These are phyloP conservation scores for Ispidina picta DNA, from an alignment of 2,797 vertebrate genomes.

Conservation along the genomic window DNA sequence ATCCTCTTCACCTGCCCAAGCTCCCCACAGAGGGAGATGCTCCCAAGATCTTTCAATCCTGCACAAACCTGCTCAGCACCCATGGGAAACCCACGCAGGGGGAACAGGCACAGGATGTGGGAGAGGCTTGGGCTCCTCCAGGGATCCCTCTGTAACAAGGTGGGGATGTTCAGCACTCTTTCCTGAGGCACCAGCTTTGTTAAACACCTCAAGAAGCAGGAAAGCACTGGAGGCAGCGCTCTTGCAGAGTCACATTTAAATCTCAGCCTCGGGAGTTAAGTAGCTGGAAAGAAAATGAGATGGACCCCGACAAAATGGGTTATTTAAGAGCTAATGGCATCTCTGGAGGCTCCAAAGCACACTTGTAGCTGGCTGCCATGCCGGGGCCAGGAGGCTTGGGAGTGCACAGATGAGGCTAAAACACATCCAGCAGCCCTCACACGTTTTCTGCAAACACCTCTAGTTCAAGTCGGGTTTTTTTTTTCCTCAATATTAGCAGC, in stretches of 20 bases:
- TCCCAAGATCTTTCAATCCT: background rate
- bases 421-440: background rate
- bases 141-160: rapidly evolving
- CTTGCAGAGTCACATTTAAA: background rate
- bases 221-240: background rate
- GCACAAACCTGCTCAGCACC: background rate
- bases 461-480: background rate
- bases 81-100: background rate
- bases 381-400: background rate
- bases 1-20: background rate
- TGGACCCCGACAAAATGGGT: background rate
- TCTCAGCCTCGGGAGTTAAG: background rate
- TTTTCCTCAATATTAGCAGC: background rate
- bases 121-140: background rate
- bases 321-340: background rate
- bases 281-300: background rate
- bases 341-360: background rate
- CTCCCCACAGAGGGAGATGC: rapidly evolving
- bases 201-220: background rate
- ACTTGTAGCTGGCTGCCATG: background rate
- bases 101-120: rapidly evolving
- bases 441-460: background rate
- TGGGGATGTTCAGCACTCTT: background rate
- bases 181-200: background rate
- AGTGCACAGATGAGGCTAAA: background rate